Percentiles rank a stretch among this genome's conserved stretches.
phyloP scores from a whole-genome alignment of 1,140 invertebrate species.

The Ooceraea biroi region DNA sequence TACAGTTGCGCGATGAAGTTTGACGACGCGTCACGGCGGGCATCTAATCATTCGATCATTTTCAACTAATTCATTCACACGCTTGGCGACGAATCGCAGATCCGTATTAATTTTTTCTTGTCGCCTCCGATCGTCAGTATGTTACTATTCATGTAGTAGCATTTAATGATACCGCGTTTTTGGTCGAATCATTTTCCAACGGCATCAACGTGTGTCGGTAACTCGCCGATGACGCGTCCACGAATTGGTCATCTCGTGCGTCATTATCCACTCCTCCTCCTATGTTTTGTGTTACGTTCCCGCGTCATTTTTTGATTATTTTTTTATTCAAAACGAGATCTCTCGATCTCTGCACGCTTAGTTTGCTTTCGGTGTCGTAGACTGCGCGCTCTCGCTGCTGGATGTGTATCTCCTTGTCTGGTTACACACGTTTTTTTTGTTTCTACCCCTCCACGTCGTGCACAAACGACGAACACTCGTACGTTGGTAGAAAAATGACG shows the following conservation, averaged over 20 bases:
- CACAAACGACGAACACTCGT: conserved; percentile 59
- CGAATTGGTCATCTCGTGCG: conserved; percentile 38
- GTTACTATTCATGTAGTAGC: conserved; percentile 15
- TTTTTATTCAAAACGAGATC: conserved; percentile 43
- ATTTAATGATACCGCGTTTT: neutral
- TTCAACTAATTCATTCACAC: conserved; percentile 21
- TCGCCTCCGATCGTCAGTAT: neutral
- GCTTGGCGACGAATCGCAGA: conserved; percentile 26
- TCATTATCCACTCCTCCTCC: conserved; percentile 48
- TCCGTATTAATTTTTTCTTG: conserved; percentile 6
- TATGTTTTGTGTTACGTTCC: conserved; percentile 75
- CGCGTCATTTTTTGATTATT: conserved; percentile 73
- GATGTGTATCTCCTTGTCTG: conserved; percentile 20
- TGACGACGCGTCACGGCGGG: neutral
- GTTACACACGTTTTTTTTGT: conserved; percentile 48
- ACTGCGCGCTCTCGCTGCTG: conserved; percentile 28
- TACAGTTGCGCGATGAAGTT: conserved; percentile 5
- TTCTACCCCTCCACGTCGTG: conserved; percentile 54
- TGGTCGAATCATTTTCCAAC: neutral
- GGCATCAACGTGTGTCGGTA: conserved; percentile 15
- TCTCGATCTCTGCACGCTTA: conserved; percentile 68
- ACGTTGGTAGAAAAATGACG: conserved; percentile 76
- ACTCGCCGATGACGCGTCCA: conserved; percentile 23
- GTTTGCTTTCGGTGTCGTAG: conserved; percentile 71
- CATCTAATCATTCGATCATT: neutral